Conservation (phyloP, 2,113 vertebrate genomes). For the Bubo blakistoni region DNA sequence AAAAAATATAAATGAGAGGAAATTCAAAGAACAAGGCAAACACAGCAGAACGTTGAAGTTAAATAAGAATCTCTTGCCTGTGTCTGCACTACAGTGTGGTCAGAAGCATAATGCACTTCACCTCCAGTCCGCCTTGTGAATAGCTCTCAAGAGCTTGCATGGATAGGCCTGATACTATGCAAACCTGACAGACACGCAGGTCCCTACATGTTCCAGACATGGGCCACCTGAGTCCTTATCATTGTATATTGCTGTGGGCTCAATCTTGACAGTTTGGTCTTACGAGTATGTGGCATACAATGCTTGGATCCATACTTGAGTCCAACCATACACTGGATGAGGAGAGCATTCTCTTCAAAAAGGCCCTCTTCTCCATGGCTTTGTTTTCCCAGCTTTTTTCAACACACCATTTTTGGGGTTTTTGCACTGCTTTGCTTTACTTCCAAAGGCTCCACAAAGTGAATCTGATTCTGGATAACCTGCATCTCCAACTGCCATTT, state of each 20-base stretch:
- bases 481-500: not conserved
- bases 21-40: not conserved
- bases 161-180: not conserved
- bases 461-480: not conserved
- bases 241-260: not conserved
- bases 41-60: not conserved
- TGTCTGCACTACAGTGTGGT: not conserved
- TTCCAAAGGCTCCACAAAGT: not conserved
- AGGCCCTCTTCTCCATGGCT: not conserved
- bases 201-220: not conserved
- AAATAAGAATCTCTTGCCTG: not conserved
- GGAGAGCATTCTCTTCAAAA: not conserved
- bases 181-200: not conserved
- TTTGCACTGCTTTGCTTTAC: not conserved
- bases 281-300: not conserved
- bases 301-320: not conserved
- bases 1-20: not conserved
- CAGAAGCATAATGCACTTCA: rapidly evolving
- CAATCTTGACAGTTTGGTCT: not conserved
- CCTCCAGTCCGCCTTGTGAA: not conserved
- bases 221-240: not conserved
- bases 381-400: not conserved
- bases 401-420: not conserved
- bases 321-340: not conserved
- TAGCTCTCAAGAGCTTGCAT: not conserved